phyloP scores from a whole-genome alignment of 2,797 vertebrate genomes.

The Neosilurus hyrtlii region DNA sequence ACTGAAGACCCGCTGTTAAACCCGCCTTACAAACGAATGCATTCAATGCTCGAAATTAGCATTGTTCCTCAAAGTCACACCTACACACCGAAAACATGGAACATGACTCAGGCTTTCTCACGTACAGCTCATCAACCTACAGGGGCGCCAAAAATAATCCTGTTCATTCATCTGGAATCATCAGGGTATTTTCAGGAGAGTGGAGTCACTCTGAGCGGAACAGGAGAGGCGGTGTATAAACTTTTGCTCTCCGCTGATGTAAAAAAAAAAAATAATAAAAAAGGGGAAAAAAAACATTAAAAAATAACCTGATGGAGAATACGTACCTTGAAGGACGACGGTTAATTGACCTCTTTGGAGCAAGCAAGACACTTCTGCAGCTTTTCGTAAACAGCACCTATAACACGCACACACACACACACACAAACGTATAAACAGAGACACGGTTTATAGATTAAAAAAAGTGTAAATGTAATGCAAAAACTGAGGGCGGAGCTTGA shows the following conservation, averaged over 20 bases:
- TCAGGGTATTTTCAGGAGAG: background rate
- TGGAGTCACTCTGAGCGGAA: background rate
- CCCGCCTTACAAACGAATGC: too few species aligned
- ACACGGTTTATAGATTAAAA: background rate
- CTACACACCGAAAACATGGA: background rate
- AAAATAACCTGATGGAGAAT: constrained; percentile 45
- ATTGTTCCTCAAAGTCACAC: background rate
- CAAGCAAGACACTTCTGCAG: constrained; percentile 81
- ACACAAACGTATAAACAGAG: background rate
- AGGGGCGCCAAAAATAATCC: too few species aligned
- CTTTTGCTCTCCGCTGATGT: background rate
- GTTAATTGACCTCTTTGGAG: constrained; percentile 81
- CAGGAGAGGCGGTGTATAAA: background rate
- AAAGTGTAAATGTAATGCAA: background rate
- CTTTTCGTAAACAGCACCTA: constrained; percentile 87
- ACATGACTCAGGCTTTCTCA: background rate
- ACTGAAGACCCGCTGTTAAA: background rate
- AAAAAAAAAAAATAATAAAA: background rate
- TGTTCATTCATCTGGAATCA: background rate
- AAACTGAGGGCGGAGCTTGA: background rate
- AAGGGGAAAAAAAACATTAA: too few species aligned
- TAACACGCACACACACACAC: constrained; percentile 14
- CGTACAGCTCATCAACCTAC: background rate
- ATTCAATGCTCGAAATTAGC: background rate
- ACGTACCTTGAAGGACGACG: constrained; percentile 88